Conservation (phyloP, 92 coral and sea anemone species). For the Epizoanthus rinbou region DNA sequence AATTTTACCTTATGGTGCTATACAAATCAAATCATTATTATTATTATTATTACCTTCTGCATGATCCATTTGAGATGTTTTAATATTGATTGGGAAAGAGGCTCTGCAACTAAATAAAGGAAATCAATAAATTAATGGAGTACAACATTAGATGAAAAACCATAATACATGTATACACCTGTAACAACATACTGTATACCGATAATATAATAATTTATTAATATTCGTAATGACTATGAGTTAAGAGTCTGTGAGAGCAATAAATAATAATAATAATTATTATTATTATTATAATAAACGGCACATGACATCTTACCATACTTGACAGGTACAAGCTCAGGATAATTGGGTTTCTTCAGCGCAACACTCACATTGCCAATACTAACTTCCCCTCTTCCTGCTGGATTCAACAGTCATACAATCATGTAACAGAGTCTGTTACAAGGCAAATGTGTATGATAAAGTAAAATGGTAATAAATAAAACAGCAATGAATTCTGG, state of each 20-base stretch:
- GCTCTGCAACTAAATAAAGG: slow-evolving; percentile 52
- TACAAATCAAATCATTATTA: too few species aligned
- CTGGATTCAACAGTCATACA: background rate
- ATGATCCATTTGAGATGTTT: slow-evolving; percentile 92
- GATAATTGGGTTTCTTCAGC: slow-evolving; percentile 69
- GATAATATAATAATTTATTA: too few species aligned
- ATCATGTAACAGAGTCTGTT: background rate
- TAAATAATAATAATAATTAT: too few species aligned
- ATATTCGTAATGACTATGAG: too few species aligned
- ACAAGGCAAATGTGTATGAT: background rate
- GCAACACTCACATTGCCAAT: slow-evolving; percentile 89
- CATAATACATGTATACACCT: background rate
- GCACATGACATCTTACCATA: slow-evolving; percentile 78
- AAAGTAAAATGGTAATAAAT: background rate
- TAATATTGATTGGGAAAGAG: slow-evolving; percentile 73
- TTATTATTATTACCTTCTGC: slow-evolving; percentile 87
- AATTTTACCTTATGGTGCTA: too few species aligned
- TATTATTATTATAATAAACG: too few species aligned
- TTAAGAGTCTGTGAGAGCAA: too few species aligned
- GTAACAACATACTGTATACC: too few species aligned
- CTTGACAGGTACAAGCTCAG: slow-evolving; percentile 90
- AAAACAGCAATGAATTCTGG: too few species aligned
- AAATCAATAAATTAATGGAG: background rate
- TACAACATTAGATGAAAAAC: background rate
- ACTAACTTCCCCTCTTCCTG: slow-evolving; percentile 66